Evolutionary conservation across 2,888 invertebrate species (phyloP), one percentile per base, ranked within the genome.

Genomic region (Platynereis dumerilii): DNA sequence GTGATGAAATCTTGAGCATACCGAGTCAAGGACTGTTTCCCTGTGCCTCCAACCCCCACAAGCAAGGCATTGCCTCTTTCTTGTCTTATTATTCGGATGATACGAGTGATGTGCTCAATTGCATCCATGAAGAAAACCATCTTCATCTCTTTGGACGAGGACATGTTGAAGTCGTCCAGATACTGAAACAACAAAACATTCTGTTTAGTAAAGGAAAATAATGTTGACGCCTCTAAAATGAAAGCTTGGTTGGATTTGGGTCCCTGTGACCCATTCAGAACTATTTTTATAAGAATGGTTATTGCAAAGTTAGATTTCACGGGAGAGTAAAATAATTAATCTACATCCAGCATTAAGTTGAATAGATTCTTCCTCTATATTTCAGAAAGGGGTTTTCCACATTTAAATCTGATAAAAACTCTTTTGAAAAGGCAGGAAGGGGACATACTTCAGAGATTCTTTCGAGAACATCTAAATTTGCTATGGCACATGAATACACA

Each of bases 111-210:
- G 68, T 85, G 85, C 67, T 84, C 82, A 27, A 85, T 78, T 45
- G 85, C 85, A 66, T 85, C 84, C 86, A 91, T 88, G 86, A 95
- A 95, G 78, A 95, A 88, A 66, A 95, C 93, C 60, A 95, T 84
- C 73, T 89, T 89, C 91, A 94, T 92, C 74, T 90, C 91, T 77
- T 92, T 91, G 0, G 91, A 88, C 0, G 89, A 89, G 42, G 88
- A 87, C 54, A 92, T 86, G 81, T 92, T 93, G 81, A 90, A 94
- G 81, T 95, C 94, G 55, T 92, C 91, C 65, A 94, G 86, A 78
- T 93, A 94, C 84, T 94, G 80, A 27, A 62, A 27, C 34, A 58
- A 34, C 20, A 58, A 39, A 20, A 58, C 34, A 58, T 17, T 29
- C 2, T 58, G 27, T 29, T 5, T 12, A 3, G 58, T 17, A 58